Evolutionary conservation across 2,797 vertebrate species (phyloP).

Genomic region (Cephalopachus bancanus): DNA sequence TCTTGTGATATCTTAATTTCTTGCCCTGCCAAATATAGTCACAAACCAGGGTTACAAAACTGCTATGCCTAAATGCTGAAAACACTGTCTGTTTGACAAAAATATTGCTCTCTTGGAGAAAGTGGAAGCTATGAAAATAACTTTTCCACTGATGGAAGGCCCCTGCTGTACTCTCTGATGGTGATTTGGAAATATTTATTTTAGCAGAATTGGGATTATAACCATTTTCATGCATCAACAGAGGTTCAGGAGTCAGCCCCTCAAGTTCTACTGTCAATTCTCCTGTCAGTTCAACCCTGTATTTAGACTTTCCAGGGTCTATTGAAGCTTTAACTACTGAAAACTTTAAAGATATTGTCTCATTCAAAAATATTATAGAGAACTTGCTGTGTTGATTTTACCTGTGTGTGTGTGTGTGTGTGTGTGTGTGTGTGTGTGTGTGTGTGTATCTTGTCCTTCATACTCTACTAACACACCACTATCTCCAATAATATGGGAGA

Average conservation of each 20-base stretch:
- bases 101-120: conserved; percentile 36
- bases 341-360: conserved; percentile 70
- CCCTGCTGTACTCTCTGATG: conserved; percentile 40
- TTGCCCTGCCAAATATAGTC: conserved; percentile 32
- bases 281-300: not conserved
- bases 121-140: conserved; percentile 63
- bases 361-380: conserved; percentile 50
- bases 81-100: conserved; percentile 55
- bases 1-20: conserved; percentile 54
- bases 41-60: conserved; percentile 54
- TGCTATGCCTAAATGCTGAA: not conserved
- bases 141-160: conserved; percentile 21
- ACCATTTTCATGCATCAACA: conserved; percentile 58
- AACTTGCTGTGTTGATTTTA: conserved; percentile 46
- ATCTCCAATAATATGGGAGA: not conserved
- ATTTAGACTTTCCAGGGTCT: conserved; percentile 17
- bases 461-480: not conserved
- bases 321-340: conserved; percentile 28
- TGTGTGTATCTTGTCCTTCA: conserved; percentile 31
- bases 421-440: not conserved
- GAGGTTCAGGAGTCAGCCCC: conserved; percentile 28
- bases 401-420: not conserved
- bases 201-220: conserved; percentile 65
- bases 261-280: conserved; percentile 45
- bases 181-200: conserved; percentile 72